Evolutionary conservation across 2,888 invertebrate species (phyloP), one percentile per base, ranked within the genome.

Genomic region (Mechanitis mazaeus): DNA sequence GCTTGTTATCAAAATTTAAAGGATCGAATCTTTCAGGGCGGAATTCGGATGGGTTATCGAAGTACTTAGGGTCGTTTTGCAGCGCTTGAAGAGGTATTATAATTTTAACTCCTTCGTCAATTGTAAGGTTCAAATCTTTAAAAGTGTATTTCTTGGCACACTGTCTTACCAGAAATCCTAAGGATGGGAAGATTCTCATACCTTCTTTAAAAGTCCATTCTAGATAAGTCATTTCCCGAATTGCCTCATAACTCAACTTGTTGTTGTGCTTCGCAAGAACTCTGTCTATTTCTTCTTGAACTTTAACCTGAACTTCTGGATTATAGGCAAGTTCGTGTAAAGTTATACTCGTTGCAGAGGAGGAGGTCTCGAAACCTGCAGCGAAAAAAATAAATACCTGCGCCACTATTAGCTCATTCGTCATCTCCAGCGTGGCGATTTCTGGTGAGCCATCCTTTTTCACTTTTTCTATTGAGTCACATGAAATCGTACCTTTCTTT

Each of bases 361-460:
- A 88, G 0, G 90, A 90, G 0, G 90, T 89, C 65, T 90, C 90
- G 56, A 89, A 91, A 0, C 90, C 91, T 0, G 90, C 91, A 1
- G 82, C 82, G 53, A 85, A 84, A 67, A 86, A 87, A 11, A 86
- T 75, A 54, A 87, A 85, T 2, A 69, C 68, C 61, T 69, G 72
- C 42, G 72, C 71, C 3, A 64, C 71, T 9, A 73, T 46, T 20
- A 72, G 54, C 1, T 60, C 60, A n/a, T 69, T 70, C 28, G 69
- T 62, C 60, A 73, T 59, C 12, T 68, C 68, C 12, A 71, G 33
- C 3, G 64, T 46, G 0, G 65, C 65, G 12, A 35, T 33, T 55
- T 66, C 65, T 3, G 71, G 68, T 3, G 61, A 60, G 0, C 72
- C 72, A n/a, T 72, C 69, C 2, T 60, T 50, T 2, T 60, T 64